Evolutionary conservation across 2,888 invertebrate species (phyloP).

Genomic region (Acleris laterana): DNA sequence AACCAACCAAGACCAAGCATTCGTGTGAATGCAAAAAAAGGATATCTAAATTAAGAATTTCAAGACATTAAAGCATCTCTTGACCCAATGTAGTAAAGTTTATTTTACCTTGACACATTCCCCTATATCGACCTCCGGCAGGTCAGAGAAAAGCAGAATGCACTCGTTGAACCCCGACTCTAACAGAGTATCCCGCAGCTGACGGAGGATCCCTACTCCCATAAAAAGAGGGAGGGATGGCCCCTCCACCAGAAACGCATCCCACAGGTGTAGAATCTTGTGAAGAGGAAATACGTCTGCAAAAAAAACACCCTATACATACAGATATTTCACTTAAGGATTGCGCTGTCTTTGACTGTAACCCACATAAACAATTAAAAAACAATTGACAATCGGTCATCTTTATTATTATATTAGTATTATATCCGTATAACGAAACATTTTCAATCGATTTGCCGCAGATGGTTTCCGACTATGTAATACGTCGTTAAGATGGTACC

Average conservation of each 20-base stretch:
- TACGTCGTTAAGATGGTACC: too few species aligned
- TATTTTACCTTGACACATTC: conserved; percentile 89
- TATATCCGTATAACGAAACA: too few species aligned
- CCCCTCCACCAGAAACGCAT: conserved; percentile 96
- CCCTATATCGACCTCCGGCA: conserved; percentile 98
- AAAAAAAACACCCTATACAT: conserved; percentile 49
- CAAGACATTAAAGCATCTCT: neutral
- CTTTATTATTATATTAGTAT: too few species aligned
- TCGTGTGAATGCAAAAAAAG: neutral
- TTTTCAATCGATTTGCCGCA: too few species aligned
- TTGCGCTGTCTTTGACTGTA: too few species aligned
- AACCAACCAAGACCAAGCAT: too few species aligned
- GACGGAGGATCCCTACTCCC: conserved; percentile 95
- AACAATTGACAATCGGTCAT: too few species aligned
- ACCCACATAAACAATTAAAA: too few species aligned
- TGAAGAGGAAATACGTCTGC: conserved; percentile 98
- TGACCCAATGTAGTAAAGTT: neutral
- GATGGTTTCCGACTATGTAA: too few species aligned
- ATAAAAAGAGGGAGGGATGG: conserved; percentile 97
- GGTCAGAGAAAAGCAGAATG: conserved; percentile 98
- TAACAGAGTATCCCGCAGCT: conserved; percentile 92
- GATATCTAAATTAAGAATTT: neutral
- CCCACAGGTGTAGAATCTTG: conserved; percentile 99
- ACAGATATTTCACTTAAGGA: too few species aligned
- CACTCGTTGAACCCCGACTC: conserved; percentile 98